phyloP scores from a whole-genome alignment of 1,140 invertebrate genomes.

The Atta colombica region DNA sequence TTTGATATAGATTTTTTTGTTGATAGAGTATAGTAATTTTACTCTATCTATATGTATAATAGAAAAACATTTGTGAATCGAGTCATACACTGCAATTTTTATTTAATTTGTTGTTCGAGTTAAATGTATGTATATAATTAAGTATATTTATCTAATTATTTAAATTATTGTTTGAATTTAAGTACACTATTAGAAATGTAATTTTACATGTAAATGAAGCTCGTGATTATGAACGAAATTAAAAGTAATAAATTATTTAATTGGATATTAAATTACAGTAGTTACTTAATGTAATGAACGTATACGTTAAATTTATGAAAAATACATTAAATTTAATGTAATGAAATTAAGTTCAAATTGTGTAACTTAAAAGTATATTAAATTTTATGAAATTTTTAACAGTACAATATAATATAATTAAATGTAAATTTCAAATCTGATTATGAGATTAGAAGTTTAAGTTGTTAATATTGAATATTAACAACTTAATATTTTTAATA shows the following conservation, averaged over 20 bases:
- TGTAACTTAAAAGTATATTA: too few species aligned
- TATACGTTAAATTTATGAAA: too few species aligned
- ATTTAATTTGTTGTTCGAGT: not conserved
- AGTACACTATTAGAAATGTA: not conserved
- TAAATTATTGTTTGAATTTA: not conserved
- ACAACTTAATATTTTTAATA: not conserved
- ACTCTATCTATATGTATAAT: not conserved
- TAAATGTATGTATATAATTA: not conserved
- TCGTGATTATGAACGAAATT: too few species aligned
- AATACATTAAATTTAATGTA: too few species aligned
- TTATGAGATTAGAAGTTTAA: not conserved
- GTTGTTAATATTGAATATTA: not conserved
- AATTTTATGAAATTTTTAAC: too few species aligned
- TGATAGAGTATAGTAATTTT: not conserved
- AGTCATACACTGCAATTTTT: not conserved
- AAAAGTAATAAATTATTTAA: too few species aligned
- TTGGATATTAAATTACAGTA: too few species aligned
- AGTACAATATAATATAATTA: not conserved
- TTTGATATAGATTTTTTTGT: not conserved
- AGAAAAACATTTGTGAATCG: not conserved
- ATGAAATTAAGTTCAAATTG: too few species aligned
- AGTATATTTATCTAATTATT: not conserved
- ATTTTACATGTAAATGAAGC: too few species aligned
- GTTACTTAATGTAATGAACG: too few species aligned
- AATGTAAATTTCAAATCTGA: not conserved